A percentile compares a stretch with the other conserved stretches of the same genome.
Evolutionary conservation across 2,888 invertebrate genomes (phyloP).

Genomic region (Cosmia pyralina): DNA sequence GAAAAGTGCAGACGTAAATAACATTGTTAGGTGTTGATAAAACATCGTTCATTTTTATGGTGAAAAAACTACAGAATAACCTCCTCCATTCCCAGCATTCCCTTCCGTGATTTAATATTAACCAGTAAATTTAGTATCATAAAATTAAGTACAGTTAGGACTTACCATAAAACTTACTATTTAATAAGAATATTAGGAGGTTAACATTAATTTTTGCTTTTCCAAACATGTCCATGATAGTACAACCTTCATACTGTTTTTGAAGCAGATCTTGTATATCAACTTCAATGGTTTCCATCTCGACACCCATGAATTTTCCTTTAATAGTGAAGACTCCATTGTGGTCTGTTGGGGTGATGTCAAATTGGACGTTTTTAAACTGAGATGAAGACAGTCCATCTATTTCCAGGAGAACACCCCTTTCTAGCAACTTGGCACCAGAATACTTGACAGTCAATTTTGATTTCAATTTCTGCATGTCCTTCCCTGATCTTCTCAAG

Average conservation of each 20-base stretch:
- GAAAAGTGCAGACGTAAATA: not conserved
- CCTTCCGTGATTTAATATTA: not conserved
- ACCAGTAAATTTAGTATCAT: not conserved
- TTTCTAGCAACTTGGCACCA: constrained; percentile 92
- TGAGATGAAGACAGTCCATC: constrained; percentile 92
- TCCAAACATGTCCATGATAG: constrained; percentile 94
- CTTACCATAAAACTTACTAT: constrained; percentile 94
- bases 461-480: constrained; percentile 89
- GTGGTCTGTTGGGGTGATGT: constrained; percentile 92
- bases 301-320: constrained; percentile 94
- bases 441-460: constrained; percentile 92
- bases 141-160: constrained; percentile 62
- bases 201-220: constrained; percentile 95
- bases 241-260: constrained; percentile 94
- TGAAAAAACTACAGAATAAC: constrained; percentile 5
- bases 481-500: constrained; percentile 85
- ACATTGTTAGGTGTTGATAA: constrained; percentile 1
- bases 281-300: constrained; percentile 93
- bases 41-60: not conserved
- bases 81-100: not conserved
- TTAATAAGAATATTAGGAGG: constrained; percentile 93
- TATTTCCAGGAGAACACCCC: constrained; percentile 93
- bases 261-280: constrained; percentile 93
- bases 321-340: constrained; percentile 93
- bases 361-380: constrained; percentile 94